Conservation (phyloP, 2,888 invertebrate genomes). For the Xylota segnis region DNA sequence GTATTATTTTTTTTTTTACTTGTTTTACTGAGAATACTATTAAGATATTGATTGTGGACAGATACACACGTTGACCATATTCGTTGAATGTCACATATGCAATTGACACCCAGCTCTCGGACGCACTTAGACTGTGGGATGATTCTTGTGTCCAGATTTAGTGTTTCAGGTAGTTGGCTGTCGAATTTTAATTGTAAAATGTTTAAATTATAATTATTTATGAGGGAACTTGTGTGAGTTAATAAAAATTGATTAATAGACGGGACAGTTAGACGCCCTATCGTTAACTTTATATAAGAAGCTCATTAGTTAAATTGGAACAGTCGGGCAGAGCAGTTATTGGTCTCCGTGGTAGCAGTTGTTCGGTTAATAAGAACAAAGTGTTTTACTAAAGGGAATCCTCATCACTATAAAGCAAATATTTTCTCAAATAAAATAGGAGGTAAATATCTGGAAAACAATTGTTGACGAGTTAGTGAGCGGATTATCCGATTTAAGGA, state of each 20-base stretch:
- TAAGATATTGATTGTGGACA: conserved; percentile 49
- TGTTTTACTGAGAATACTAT: conserved; percentile 23
- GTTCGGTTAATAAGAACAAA: conserved; percentile 62
- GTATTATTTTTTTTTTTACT: conserved; percentile 18
- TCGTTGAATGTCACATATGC: conserved; percentile 63
- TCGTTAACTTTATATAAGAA: not conserved
- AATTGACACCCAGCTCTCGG: conserved; percentile 52
- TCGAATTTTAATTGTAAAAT: conserved; percentile 41
- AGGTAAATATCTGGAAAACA: conserved; percentile 8
- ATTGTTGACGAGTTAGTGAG: too few species aligned
- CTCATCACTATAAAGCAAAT: not conserved
- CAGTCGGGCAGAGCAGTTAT: conserved; percentile 54
- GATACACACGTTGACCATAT: conserved; percentile 29
- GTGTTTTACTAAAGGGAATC: conserved; percentile 51
- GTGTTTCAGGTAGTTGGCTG: conserved; percentile 71
- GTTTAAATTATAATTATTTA: conserved; percentile 52
- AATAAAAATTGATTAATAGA: conserved; percentile 42
- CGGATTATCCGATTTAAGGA: conserved; percentile 7
- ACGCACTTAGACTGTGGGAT: conserved; percentile 64
- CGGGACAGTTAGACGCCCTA: conserved; percentile 67
- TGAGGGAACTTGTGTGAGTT: conserved; percentile 46
- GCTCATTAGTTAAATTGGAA: conserved; percentile 50
- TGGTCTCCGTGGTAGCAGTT: conserved; percentile 59
- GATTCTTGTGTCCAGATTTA: conserved; percentile 68
- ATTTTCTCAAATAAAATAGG: conserved; percentile 5